Evolutionary conservation across 1,140 invertebrate genomes (phyloP), one percentile per base, ranked within the genome.

Genomic region (Daktulosphaira vitifoliae): DNA sequence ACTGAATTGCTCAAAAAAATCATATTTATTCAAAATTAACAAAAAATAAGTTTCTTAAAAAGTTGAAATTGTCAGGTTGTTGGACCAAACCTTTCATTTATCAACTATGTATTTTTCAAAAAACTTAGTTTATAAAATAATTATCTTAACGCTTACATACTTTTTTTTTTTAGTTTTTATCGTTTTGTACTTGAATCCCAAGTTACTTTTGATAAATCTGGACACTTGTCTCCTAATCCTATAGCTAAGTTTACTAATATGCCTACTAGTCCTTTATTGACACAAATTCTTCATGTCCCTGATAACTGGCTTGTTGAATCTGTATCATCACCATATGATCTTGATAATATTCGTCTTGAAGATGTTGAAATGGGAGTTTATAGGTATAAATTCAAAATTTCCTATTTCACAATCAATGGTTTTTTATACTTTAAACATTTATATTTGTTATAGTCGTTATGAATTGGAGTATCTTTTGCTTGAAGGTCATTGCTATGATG

Each of bases 271-370:
- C 89, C 94, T 38, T 76, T 99, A 59, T 81, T 99, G n/a, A 98
- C 96, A 0, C 82, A 98, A 75, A 91, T 90, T 72, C 85, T 98
- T 76, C 86, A 92, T 69, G 89, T 96, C 29, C 95, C 96, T n/a
- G 91, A 98, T 74, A 96, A 97, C 77, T 99, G 96, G 97, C 80
- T 99, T 68, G 93, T 99, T 0, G 94, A 98, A 79, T 87, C 92
- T 66, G 88, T 98, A 6, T 81, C 84, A 67, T 91, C 95, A 29
- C 87, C 92, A 16, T 95, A 98, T 77, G 97, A 99, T 80, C 82
- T 99, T 69, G 97, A 99, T 75, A 99, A 99, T 75, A 98, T 99
- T 68, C 84, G 92, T 67, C 77, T 95, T 37, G 86, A 88, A 67
- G 87, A 90, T 74, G 88, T 92, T n/a, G 88, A 89, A 22, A 87